Conservation (phyloP, 2,888 invertebrate species). For the Patella caerulea region DNA sequence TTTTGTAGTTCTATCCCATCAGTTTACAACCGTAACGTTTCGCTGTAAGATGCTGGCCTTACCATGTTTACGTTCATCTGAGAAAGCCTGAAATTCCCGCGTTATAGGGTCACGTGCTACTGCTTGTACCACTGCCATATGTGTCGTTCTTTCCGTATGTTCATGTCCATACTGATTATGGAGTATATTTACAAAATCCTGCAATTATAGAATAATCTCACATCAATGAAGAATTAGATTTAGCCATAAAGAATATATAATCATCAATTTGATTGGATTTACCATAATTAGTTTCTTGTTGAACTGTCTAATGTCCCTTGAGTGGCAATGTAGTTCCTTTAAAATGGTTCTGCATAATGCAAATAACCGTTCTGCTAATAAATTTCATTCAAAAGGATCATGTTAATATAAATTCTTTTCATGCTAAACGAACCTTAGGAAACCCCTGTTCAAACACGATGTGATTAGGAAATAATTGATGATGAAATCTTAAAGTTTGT, state of each 20-base stretch:
- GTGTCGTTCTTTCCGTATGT: constrained; percentile 1
- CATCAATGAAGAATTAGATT: too few relatives aligned
- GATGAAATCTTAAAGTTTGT: constrained; percentile 84
- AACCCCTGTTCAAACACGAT: constrained; percentile 81
- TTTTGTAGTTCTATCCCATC: too few relatives aligned
- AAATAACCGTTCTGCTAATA: too few relatives aligned
- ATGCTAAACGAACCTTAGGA: constrained; percentile 74
- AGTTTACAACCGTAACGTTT: constrained; percentile 3
- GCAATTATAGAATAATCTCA: neutral
- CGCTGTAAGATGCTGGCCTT: constrained; percentile 19
- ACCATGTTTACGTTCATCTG: constrained; percentile 28
- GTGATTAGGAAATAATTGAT: constrained; percentile 83
- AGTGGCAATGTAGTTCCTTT: too few relatives aligned
- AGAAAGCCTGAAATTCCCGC: constrained; percentile 24
- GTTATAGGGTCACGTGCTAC: constrained; percentile 27
- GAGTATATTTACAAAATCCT: constrained; percentile 22
- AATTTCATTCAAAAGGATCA: too few relatives aligned
- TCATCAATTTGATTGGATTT: too few relatives aligned
- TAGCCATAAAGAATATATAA: too few relatives aligned
- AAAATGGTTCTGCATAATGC: too few relatives aligned
- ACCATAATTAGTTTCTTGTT: too few relatives aligned
- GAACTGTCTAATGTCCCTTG: too few relatives aligned
- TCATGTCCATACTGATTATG: constrained; percentile 23
- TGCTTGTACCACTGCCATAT: constrained; percentile 32
- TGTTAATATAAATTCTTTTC: too few relatives aligned